These are phyloP conservation scores for Neolamprologus caudopunctatus DNA, from an alignment of 2,113 vertebrate species.

Conservation along the genomic window DNA sequence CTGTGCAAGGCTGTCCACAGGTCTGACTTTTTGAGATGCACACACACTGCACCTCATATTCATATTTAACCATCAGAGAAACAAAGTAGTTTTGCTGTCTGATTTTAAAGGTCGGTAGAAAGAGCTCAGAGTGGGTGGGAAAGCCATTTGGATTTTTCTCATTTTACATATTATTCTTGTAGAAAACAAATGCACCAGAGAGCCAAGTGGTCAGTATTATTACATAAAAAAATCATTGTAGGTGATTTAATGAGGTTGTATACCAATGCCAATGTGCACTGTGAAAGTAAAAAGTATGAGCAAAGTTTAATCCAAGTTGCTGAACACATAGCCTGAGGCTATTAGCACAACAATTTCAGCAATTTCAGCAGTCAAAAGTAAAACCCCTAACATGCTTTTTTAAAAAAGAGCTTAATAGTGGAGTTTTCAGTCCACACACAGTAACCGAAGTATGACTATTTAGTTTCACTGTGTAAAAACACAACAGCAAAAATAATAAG, in stretches of 20 bases:
- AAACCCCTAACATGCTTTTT: not conserved
- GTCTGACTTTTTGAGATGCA: conserved; percentile 14
- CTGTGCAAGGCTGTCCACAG: conserved; percentile 72
- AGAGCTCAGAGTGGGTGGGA: not conserved
- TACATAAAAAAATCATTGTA: not conserved
- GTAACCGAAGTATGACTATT: not conserved
- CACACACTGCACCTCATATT: not conserved
- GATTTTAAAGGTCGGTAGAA: not conserved
- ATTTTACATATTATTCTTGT: not conserved
- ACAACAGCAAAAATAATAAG: not conserved
- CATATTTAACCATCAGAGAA: not conserved
- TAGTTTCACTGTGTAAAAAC: not conserved
- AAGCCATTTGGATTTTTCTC: not conserved
- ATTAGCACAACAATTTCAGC: not conserved
- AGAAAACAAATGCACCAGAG: not conserved
- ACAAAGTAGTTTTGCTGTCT: not conserved
- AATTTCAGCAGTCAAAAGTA: not conserved
- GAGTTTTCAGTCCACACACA: not conserved
- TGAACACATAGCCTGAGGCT: not conserved
- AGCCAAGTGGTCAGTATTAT: not conserved
- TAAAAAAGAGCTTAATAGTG: not conserved
- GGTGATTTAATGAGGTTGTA: not conserved
- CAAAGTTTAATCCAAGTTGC: not conserved
- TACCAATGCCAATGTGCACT: not conserved
- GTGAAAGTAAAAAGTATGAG: not conserved